These are phyloP conservation scores for Aradophagus sp. DNA, from an alignment of 1,140 invertebrate species.

Conservation along the genomic window DNA sequence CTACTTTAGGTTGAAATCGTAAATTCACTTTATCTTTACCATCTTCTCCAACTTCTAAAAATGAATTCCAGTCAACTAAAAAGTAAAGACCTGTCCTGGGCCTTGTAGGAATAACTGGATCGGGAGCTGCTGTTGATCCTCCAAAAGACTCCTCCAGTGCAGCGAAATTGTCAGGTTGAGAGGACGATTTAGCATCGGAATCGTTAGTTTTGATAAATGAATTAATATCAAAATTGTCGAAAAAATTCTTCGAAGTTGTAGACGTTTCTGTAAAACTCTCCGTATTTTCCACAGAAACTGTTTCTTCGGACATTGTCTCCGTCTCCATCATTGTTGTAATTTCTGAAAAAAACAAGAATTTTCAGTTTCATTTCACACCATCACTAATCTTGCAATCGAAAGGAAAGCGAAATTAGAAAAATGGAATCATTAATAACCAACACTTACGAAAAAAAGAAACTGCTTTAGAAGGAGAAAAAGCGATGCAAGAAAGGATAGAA, in stretches of 20 bases:
- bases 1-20: constrained; percentile 85
- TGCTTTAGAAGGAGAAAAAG: constrained; percentile 31
- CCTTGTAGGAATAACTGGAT: constrained; percentile 78
- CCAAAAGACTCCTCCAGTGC: constrained; percentile 87
- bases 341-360: constrained; percentile 3
- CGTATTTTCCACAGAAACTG: background rate
- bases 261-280: constrained; percentile 4
- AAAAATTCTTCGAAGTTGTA: constrained; percentile 30
- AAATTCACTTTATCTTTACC: constrained; percentile 84
- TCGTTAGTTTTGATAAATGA: constrained; percentile 15
- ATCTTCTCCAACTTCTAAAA: constrained; percentile 86
- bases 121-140: constrained; percentile 75
- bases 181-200: constrained; percentile 33
- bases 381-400: background rate
- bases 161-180: constrained; percentile 71
- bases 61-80: constrained; percentile 88
- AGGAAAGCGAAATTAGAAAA: constrained; percentile 5
- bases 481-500: constrained; percentile 25
- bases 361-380: too few species aligned
- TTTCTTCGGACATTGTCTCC: constrained; percentile 28
- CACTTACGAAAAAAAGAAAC: constrained; percentile 24
- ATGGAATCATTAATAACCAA: constrained; percentile 3
- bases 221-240: constrained; percentile 42
- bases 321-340: constrained; percentile 16
- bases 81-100: constrained; percentile 87